These are phyloP conservation scores for Neolamprologus falcicula DNA, from an alignment of 2,113 vertebrate genomes.

Conservation along the genomic window DNA sequence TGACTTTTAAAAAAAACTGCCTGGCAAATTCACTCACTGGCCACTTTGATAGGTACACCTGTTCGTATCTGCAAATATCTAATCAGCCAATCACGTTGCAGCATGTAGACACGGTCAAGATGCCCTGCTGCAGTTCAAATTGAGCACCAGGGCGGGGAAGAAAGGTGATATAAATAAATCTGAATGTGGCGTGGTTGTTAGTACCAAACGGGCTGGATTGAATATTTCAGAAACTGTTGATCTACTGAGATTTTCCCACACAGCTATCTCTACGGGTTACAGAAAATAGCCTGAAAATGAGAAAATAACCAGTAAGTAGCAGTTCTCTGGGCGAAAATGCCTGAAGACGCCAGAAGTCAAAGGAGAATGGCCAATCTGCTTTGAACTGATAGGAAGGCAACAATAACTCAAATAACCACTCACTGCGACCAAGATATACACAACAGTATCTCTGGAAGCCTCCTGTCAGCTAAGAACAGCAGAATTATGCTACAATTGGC, in stretches of 20 bases:
- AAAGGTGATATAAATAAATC: background rate
- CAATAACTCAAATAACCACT: background rate
- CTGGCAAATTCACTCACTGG: background rate
- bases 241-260: background rate
- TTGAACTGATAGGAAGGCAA: background rate
- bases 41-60: background rate
- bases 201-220: background rate
- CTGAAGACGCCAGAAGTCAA: background rate
- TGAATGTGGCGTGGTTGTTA: background rate
- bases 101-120: background rate
- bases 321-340: background rate
- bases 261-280: rapidly evolving
- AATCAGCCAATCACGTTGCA: background rate
- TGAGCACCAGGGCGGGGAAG: rapidly evolving
- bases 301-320: background rate
- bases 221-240: background rate
- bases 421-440: background rate
- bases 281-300: background rate
- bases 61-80: background rate
- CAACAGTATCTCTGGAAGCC: background rate
- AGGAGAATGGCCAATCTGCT: background rate
- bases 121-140: background rate
- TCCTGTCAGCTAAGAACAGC: background rate
- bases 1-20: background rate
- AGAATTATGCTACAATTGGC: background rate